phyloP scores from a whole-genome alignment of 2,888 invertebrate species.

The Ischnus inquisitorius region DNA sequence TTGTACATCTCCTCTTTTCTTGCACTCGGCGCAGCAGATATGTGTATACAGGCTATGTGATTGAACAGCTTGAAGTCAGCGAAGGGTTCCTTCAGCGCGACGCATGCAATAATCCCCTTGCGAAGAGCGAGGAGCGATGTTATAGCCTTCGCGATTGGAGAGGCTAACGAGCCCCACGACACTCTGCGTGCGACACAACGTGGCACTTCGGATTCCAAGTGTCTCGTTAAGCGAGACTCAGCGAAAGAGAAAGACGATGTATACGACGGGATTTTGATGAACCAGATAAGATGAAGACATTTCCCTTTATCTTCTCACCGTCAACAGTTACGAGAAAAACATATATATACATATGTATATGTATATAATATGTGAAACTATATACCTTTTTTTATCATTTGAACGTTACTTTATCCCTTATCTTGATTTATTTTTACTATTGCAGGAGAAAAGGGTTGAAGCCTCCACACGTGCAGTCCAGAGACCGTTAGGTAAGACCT shows the following conservation, averaged over 20 bases:
- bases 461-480: conserved; percentile 26
- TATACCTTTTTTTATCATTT: conserved; percentile 36
- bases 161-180: conserved; percentile 44
- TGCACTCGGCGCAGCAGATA: conserved; percentile 1
- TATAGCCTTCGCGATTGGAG: conserved; percentile 28
- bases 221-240: conserved; percentile 54
- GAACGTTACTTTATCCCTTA: conserved; percentile 6
- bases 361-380: background rate
- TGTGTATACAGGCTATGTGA: background rate
- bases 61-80: conserved; percentile 1
- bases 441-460: conserved; percentile 6
- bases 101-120: conserved; percentile 42
- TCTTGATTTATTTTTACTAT: background rate
- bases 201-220: conserved; percentile 56
- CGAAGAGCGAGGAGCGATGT: conserved; percentile 25
- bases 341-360: background rate
- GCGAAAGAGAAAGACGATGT: conserved; percentile 24
- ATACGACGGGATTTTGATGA: conserved; percentile 18
- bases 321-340: conserved; percentile 1
- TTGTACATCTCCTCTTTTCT: background rate
- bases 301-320: conserved; percentile 40
- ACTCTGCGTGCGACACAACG: conserved; percentile 50
- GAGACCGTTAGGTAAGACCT: conserved; percentile 19
- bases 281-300: conserved; percentile 33
- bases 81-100: conserved; percentile 15